phyloP scores from a whole-genome alignment of 1,140 invertebrate species.

The Tetragnatha versicolor region DNA sequence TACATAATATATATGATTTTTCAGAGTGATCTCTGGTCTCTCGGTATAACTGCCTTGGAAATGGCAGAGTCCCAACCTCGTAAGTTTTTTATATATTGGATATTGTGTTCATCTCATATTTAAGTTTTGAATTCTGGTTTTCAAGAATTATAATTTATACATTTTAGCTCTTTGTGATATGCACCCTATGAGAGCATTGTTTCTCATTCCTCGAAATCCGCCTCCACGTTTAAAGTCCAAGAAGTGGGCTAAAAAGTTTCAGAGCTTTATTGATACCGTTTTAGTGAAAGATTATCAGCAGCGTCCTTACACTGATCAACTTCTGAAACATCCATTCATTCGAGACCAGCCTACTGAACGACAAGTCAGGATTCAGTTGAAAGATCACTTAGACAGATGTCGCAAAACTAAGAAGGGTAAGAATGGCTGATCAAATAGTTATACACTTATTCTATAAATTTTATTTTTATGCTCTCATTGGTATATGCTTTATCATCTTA shows the following conservation, averaged over 20 bases:
- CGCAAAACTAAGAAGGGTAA: slow-evolving; percentile 58
- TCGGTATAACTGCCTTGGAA: slow-evolving; percentile 98
- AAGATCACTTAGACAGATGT: slow-evolving; percentile 97
- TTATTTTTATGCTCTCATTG: too few species aligned
- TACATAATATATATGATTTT: too few species aligned
- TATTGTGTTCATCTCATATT: neutral
- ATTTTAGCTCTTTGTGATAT: slow-evolving; percentile 78
- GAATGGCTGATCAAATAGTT: neutral
- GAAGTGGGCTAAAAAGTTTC: slow-evolving; percentile 95
- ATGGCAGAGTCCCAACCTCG: slow-evolving; percentile 99
- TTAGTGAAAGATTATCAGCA: slow-evolving; percentile 98
- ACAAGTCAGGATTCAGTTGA: slow-evolving; percentile 96
- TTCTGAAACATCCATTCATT: slow-evolving; percentile 97
- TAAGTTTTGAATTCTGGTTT: neutral
- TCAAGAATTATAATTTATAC: neutral
- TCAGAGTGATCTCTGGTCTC: slow-evolving; percentile 93
- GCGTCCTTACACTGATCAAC: slow-evolving; percentile 96
- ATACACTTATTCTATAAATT: too few species aligned
- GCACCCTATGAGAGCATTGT: slow-evolving; percentile 98
- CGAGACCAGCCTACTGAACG: slow-evolving; percentile 96
- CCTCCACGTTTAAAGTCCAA: slow-evolving; percentile 96
- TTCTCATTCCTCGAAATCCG: slow-evolving; percentile 97
- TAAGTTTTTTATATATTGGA: slow-evolving; percentile 64
- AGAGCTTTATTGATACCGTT: slow-evolving; percentile 86
- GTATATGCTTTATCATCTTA: too few species aligned